A percentile compares a stretch with the other conserved stretches of the same genome.
phyloP scores from a whole-genome alignment of 2,113 vertebrate genomes.

The Sturnus vulgaris region DNA sequence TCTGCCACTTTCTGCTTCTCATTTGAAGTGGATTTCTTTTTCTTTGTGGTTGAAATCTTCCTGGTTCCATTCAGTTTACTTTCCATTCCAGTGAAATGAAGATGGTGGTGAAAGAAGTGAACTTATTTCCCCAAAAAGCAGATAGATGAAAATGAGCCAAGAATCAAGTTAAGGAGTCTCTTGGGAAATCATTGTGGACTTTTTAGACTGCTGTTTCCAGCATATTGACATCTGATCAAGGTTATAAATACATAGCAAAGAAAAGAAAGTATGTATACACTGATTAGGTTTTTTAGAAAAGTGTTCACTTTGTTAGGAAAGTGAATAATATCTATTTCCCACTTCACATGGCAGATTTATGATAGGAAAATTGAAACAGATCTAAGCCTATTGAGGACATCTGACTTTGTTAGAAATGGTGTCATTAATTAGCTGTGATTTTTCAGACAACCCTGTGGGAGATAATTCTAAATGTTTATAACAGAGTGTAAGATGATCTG shows the following conservation, averaged over 20 bases:
- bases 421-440: background rate
- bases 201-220: background rate
- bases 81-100: background rate
- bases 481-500: background rate
- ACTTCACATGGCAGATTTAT: background rate
- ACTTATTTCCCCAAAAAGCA: background rate
- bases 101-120: background rate
- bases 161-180: background rate
- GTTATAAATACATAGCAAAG: background rate
- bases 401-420: background rate
- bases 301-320: background rate
- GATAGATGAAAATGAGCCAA: background rate
- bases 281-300: background rate
- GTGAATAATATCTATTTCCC: background rate
- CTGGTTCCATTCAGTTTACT: slow-evolving; percentile 1
- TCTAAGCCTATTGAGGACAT: background rate
- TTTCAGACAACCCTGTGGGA: background rate
- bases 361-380: background rate
- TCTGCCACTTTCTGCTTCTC: background rate
- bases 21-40: background rate
- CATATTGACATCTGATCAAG: background rate
- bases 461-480: background rate
- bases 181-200: background rate
- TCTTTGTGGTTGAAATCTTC: slow-evolving; percentile 13
- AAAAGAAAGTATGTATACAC: background rate